These are phyloP conservation scores for mouse (Mus musculus) DNA, from an alignment of 2,113 vertebrate genomes.

Conservation along the genomic window GRCm39 chr1:64759001-64759500, in stretches of 20 bases:
- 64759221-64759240: constrained; percentile 24
- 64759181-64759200: constrained; percentile 2
- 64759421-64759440: constrained; percentile 87
- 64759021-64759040: background rate
- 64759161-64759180: constrained; percentile 44
- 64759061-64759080: background rate
- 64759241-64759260: constrained; percentile 59
- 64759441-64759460: constrained; percentile 85
- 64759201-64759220: constrained; percentile 64
- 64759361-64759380: constrained; percentile 81
- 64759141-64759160: background rate
- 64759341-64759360: constrained; percentile 65
- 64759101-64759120: constrained; percentile 56
- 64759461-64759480: constrained; percentile 85
- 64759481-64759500: constrained; percentile 85
- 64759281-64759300: constrained; percentile 78
- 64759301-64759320: constrained; percentile 76
- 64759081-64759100: background rate
- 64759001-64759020: background rate
- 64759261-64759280: constrained; percentile 83
- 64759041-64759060: background rate
- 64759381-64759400: constrained; percentile 86
- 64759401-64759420: constrained; percentile 87
- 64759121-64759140: constrained; percentile 15
- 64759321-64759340: constrained; percentile 80